Evolutionary conservation across 2,113 vertebrate genomes (phyloP).

Genomic region (Collichthys lucidus): DNA sequence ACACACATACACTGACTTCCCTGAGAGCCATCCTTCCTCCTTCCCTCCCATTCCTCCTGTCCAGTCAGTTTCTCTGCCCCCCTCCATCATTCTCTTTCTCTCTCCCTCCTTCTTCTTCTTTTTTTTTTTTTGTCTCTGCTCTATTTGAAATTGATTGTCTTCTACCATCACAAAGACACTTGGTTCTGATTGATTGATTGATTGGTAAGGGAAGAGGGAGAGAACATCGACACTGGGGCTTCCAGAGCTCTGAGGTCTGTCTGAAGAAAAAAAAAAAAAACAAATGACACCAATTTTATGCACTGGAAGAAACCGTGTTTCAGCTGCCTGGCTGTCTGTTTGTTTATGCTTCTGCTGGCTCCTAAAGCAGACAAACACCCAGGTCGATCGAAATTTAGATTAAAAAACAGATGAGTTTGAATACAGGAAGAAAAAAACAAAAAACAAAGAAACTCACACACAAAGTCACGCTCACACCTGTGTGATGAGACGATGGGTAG

Average conservation of each 20-base stretch:
- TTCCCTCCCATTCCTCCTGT: slow-evolving; percentile 62
- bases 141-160: slow-evolving; percentile 89
- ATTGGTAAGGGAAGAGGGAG: slow-evolving; percentile 82
- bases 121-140: slow-evolving; percentile 75
- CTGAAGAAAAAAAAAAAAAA: slow-evolving; percentile 67
- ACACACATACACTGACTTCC: slow-evolving; percentile 35
- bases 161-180: slow-evolving; percentile 90
- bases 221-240: slow-evolving; percentile 74
- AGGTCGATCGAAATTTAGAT: slow-evolving; percentile 39
- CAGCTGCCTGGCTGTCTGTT: slow-evolving; percentile 51
- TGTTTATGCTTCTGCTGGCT: slow-evolving; percentile 37
- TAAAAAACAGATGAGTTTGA: slow-evolving; percentile 41
- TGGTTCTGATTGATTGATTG: slow-evolving; percentile 89
- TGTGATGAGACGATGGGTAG: slow-evolving; percentile 38
- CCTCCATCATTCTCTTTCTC: slow-evolving; percentile 66
- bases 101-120: slow-evolving; percentile 36
- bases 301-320: slow-evolving; percentile 48
- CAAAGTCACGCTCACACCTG: slow-evolving; percentile 39
- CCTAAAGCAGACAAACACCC: slow-evolving; percentile 58
- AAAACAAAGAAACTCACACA: slow-evolving; percentile 12
- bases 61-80: slow-evolving; percentile 69
- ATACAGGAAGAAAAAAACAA: slow-evolving; percentile 48
- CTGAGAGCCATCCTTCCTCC: slow-evolving; percentile 65
- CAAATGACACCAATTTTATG: slow-evolving; percentile 73
- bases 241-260: slow-evolving; percentile 55